A percentile compares a stretch with the other conserved stretches of the same genome.
Conservation (phyloP, 2,113 vertebrate genomes). For the Thymallus thymallus region DNA sequence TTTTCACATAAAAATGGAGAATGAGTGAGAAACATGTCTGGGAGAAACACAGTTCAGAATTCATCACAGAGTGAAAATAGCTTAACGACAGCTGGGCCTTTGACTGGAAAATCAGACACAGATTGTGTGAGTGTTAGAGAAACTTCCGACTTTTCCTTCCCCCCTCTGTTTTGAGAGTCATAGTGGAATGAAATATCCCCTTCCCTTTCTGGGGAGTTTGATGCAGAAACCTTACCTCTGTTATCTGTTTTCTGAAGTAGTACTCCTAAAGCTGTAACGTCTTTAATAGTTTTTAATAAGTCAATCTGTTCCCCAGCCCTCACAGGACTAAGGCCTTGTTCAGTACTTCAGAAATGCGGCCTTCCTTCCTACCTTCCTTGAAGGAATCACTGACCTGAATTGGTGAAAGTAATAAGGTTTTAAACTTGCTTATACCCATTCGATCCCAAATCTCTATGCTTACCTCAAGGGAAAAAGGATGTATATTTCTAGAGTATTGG, state of each 20-base stretch:
- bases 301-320: constrained; percentile 28
- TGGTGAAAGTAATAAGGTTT: too few relatives aligned
- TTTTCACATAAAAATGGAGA: constrained; percentile 20
- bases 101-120: constrained; percentile 48
- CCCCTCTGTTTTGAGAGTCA: not conserved
- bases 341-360: too few relatives aligned
- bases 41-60: constrained; percentile 7
- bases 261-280: not conserved
- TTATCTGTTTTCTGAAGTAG: not conserved
- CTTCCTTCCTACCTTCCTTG: too few relatives aligned
- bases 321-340: constrained; percentile 32
- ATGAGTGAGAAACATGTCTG: constrained; percentile 35
- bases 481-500: too few relatives aligned
- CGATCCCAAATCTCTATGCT: too few relatives aligned
- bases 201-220: constrained; percentile 2
- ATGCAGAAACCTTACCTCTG: constrained; percentile 6
- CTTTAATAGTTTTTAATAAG: constrained; percentile 32
- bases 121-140: constrained; percentile 37
- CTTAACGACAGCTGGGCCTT: constrained; percentile 50
- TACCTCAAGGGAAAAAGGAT: too few relatives aligned
- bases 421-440: too few relatives aligned
- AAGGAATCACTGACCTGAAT: too few relatives aligned
- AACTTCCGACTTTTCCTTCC: constrained; percentile 18
- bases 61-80: constrained; percentile 32
- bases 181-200: not conserved